Conservation (phyloP, 2,113 vertebrate species). For the Benitochromis conjunctus region DNA sequence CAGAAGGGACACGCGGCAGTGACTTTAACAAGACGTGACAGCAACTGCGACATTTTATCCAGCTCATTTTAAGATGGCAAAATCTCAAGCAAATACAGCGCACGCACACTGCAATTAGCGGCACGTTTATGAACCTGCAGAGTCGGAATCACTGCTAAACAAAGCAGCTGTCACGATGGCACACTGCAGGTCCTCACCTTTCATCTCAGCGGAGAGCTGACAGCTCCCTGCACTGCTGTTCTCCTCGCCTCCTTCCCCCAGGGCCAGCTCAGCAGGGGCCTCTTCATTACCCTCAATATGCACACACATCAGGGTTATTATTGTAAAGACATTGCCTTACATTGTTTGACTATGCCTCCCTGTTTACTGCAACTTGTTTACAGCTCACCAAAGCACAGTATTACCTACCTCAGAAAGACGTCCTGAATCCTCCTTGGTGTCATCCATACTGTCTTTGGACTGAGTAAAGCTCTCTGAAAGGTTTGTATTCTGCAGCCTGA, state of each 20-base stretch:
- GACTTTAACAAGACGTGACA: not conserved
- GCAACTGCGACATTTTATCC: not conserved
- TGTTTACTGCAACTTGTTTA: not conserved
- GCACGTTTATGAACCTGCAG: not conserved
- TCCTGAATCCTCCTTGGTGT: slow-evolving; percentile 13
- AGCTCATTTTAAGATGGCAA: not conserved
- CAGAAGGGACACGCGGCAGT: not conserved
- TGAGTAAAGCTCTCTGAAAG: slow-evolving; percentile 53
- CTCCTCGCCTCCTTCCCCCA: slow-evolving; percentile 77
- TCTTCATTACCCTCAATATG: slow-evolving; percentile 63
- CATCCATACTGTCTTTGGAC: slow-evolving; percentile 47
- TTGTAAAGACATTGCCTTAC: not conserved
- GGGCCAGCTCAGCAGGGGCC: slow-evolving; percentile 61
- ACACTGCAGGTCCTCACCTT: slow-evolving; percentile 60
- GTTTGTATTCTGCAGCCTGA: slow-evolving; percentile 73
- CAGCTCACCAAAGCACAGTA: not conserved
- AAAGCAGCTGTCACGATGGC: not conserved
- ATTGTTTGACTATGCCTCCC: not conserved
- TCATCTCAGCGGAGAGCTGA: slow-evolving; percentile 60
- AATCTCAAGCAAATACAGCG: not conserved
- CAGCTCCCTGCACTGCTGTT: slow-evolving; percentile 80
- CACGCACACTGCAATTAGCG: not conserved
- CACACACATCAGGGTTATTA: slow-evolving; percentile 10
- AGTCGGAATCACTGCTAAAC: not conserved
- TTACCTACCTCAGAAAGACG: slow-evolving; percentile 42